Base-by-base conservation (phyloP, 1,140 invertebrate species). In the Panagrolaimus sp. region DNA sequence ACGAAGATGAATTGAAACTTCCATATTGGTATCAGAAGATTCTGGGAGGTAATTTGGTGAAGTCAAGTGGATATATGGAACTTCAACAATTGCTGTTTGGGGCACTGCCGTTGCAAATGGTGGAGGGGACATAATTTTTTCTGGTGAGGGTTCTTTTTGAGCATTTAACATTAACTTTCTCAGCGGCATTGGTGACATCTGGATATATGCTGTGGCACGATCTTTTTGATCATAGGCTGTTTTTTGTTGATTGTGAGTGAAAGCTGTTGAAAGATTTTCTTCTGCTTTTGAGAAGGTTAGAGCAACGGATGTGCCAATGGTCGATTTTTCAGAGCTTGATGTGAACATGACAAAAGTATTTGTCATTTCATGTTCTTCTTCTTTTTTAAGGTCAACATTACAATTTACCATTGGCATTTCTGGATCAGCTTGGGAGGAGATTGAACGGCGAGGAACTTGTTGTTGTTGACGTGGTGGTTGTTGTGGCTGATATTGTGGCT, bases 1-100 rank as follows among this genome's bases (percentile, higher is more conserved):
- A 8, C 63, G 63, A 16, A 74, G 61, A 31, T 73, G 27, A 44
- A 74, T 63, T 5, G 47, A 47, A 13, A 74, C 63, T 51, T 71
- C 70, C 13, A 51, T 71, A 27, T 53, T 44, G 1, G 64, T 61
- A 16, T 69, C 66, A n/a, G 67, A 57, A 5, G 20, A 25, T 1
- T 20, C 20, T 57, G 51, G 51, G 9, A 25, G n/a, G 51, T 27
- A 57, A 57, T 20, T n/a, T 25, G 51, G 51, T 20, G 51, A 20
- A 8, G 51, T 57, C n/a, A 57, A 20, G 20, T 57, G 51, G 8
- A 57, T 57, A 8, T 57, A 57, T 27, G 51, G 51, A 25, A 57
- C 51, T 57, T 57, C 51, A 13, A 57, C 51, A 57, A 57, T 57
- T 9, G 51, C 51, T 25, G 51, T 57, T 13, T 57, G 51, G 1